Conservation (phyloP, 2,113 vertebrate species). For the Notothenia rossii region DNA sequence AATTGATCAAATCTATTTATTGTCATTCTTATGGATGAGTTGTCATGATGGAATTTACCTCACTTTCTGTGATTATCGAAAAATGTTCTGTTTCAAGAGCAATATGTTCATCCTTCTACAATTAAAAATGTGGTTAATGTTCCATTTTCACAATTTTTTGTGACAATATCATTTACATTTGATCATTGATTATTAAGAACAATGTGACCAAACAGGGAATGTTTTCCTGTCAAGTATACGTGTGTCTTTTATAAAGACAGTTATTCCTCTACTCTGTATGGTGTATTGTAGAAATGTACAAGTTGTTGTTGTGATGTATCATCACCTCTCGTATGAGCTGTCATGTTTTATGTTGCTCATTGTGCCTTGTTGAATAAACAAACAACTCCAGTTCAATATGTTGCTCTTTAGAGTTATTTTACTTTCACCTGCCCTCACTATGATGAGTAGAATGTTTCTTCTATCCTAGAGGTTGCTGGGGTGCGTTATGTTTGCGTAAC, state of each 20-base stretch:
- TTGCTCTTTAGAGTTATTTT: background rate
- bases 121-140: too few relatives aligned
- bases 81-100: background rate
- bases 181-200: too few relatives aligned
- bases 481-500: too few relatives aligned
- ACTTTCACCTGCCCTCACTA: too few relatives aligned
- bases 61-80: background rate
- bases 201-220: too few relatives aligned
- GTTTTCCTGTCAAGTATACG: background rate
- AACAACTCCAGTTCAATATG: background rate
- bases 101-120: background rate
- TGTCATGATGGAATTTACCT: too few relatives aligned
- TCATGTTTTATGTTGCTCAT: background rate
- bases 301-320: constrained; percentile 48
- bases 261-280: constrained; percentile 17
- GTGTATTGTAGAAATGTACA: constrained; percentile 26
- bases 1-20: background rate
- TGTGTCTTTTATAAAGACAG: constrained; percentile 37
- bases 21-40: background rate
- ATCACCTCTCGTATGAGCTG: constrained; percentile 21
- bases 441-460: background rate
- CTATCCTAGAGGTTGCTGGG: too few relatives aligned
- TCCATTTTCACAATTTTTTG: too few relatives aligned
- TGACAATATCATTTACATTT: too few relatives aligned
- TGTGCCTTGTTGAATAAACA: constrained; percentile 40